Evolutionary conservation across 2,888 invertebrate genomes (phyloP).

Genomic region (Eupithecia tripunctaria): DNA sequence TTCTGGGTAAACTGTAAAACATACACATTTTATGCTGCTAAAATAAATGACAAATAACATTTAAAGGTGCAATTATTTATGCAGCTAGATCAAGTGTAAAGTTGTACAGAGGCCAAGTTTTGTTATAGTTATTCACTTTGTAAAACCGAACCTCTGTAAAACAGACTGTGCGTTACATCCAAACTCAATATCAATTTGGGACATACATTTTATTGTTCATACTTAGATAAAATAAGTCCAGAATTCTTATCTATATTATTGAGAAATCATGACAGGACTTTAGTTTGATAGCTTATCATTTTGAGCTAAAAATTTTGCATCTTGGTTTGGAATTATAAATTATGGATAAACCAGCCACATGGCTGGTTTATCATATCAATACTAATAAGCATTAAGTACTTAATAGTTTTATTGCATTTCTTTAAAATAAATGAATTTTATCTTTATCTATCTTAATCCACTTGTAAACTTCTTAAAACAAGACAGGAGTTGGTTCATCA

Average conservation of each 20-base stretch:
- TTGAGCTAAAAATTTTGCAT: background rate
- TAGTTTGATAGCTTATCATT: background rate
- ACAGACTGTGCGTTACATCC: background rate
- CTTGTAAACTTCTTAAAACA: background rate
- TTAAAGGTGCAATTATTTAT: background rate
- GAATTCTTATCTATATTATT: background rate
- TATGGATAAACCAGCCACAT: background rate
- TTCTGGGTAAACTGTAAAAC: background rate
- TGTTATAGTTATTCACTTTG: background rate
- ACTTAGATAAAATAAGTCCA: background rate
- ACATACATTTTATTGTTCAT: background rate
- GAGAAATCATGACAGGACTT: background rate
- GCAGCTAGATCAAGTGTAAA: background rate
- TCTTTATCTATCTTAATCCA: too few relatives aligned
- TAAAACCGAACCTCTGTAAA: constrained; percentile 6
- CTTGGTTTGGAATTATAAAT: background rate
- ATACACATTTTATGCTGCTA: background rate
- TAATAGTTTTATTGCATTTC: too few relatives aligned
- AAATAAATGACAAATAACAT: background rate
- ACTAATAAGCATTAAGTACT: too few relatives aligned
- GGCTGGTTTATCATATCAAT: too few relatives aligned
- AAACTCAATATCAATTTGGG: background rate
- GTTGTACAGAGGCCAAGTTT: background rate
- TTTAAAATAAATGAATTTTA: too few relatives aligned
- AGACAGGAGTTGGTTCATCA: background rate